Percentiles rank a stretch among this genome's conserved stretches.
These are phyloP conservation scores for Aphelenchoides bicaudatus DNA, from an alignment of 2,888 invertebrate genomes.

Conservation along the genomic window DNA sequence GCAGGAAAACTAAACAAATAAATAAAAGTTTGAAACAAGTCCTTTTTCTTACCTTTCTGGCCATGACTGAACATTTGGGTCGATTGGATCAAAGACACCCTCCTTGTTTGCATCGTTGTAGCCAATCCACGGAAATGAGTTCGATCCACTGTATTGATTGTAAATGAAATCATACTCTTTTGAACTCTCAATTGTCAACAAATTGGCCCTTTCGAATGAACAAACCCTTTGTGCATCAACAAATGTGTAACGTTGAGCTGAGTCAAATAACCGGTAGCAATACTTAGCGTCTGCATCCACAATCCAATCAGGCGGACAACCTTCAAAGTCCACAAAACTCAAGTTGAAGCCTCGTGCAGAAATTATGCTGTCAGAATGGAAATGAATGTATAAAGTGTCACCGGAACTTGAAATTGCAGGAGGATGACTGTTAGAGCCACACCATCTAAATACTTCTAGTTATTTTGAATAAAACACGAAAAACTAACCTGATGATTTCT, in stretches of 20 bases:
- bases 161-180: slow-evolving; percentile 31
- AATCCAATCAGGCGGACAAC: slow-evolving; percentile 34
- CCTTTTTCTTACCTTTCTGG: slow-evolving; percentile 30
- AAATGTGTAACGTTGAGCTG: slow-evolving; percentile 31
- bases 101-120: slow-evolving; percentile 32
- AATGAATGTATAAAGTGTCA: slow-evolving; percentile 30
- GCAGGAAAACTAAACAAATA: not conserved
- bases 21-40: not conserved
- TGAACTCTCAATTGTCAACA: slow-evolving; percentile 32
- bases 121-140: slow-evolving; percentile 34
- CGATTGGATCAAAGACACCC: slow-evolving; percentile 33
- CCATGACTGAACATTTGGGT: slow-evolving; percentile 29
- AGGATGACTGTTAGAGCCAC: slow-evolving; percentile 29
- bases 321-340: slow-evolving; percentile 33
- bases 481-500: not conserved
- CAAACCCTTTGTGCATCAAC: slow-evolving; percentile 33
- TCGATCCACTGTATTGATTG: slow-evolving; percentile 25
- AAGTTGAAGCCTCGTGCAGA: slow-evolving; percentile 33
- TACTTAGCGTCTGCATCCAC: slow-evolving; percentile 19
- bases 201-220: slow-evolving; percentile 28
- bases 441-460: slow-evolving; percentile 34
- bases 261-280: slow-evolving; percentile 32
- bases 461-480: slow-evolving; percentile 23
- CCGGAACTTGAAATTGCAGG: slow-evolving; percentile 31
- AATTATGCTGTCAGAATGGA: slow-evolving; percentile 35